These are phyloP conservation scores for Maccullochella peelii DNA, from an alignment of 2,113 vertebrate genomes.

Conservation along the genomic window DNA sequence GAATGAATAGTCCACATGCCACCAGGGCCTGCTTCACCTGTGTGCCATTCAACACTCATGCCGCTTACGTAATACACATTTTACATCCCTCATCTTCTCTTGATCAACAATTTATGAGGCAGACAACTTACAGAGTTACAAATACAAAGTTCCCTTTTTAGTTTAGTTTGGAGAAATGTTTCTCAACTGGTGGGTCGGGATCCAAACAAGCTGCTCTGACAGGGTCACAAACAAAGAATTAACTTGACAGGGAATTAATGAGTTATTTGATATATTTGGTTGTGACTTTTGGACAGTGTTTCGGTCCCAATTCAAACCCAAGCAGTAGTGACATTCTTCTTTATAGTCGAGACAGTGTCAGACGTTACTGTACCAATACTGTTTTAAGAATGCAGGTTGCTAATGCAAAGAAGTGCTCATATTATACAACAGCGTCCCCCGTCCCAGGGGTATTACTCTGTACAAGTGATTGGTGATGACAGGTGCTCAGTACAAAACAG, in stretches of 20 bases:
- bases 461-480: constrained; percentile 50
- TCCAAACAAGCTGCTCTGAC: constrained; percentile 20
- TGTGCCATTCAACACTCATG: constrained; percentile 35
- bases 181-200: constrained; percentile 18
- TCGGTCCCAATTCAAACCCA: constrained; percentile 7
- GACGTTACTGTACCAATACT: background rate
- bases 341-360: background rate
- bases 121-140: constrained; percentile 35
- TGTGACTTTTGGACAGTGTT: constrained; percentile 23
- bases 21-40: constrained; percentile 59
- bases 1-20: constrained; percentile 53
- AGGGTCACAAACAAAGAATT: constrained; percentile 21
- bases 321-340: constrained; percentile 28
- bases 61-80: constrained; percentile 6
- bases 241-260: constrained; percentile 4
- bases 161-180: constrained; percentile 19
- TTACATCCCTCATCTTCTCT: background rate
- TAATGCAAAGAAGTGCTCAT: constrained; percentile 40
- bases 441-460: constrained; percentile 10
- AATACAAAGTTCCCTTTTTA: constrained; percentile 57
- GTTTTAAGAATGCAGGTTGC: constrained; percentile 20
- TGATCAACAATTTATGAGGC: constrained; percentile 52
- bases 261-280: background rate
- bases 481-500: constrained; percentile 46
- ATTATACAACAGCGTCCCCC: constrained; percentile 40